Evolutionary conservation across 92 coral and sea anemone species (phyloP), one percentile per base, ranked within the genome.

Genomic region (Metridium senile): DNA sequence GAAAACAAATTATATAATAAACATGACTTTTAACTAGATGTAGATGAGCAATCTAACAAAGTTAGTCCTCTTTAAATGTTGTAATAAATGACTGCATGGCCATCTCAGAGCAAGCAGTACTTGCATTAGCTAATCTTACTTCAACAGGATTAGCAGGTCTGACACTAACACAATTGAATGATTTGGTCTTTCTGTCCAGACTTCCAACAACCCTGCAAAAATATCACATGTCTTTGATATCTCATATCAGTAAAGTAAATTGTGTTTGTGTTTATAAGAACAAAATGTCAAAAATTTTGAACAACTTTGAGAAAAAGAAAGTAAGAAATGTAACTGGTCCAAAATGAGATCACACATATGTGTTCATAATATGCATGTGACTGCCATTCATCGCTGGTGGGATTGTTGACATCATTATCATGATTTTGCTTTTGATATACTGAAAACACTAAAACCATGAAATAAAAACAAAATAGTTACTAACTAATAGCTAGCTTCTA

Each of bases 141-240:
- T 95, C 99, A 62, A 80, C 74, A 26, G 81, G 87, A 58, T 54
- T 84, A 30, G 84, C 84, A 65, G 93, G 99, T 70, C 99, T 91
- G 59, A 96, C 80, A 45, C 93, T 87, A 28, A 89, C 89, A 82
- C 99, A 92, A 66, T 92, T 84, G 71, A 96, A 93, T 25, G 65
- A 47, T 58, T 88, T 90, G 43, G 52, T 85, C 69, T 67, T 85
- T 75, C 97, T 96, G 77, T 96, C 97, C 84, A 96, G 43, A 46
- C 91, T 72, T 57, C 99, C 99, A 45, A 90, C 84, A 65, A 88
- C 85, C 78, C 99, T 96, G 79, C 17, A 76, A 58, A 23, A 26
- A 17, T 53, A 9, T 30, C 2, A 70, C 32, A 13, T 26, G 20
- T 66, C 51, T 6, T 19, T 7, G 22, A 43, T 19, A 68, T n/a